Evolutionary conservation across 2,797 vertebrate species (phyloP).

Genomic region (Molossus alvarezi): DNA sequence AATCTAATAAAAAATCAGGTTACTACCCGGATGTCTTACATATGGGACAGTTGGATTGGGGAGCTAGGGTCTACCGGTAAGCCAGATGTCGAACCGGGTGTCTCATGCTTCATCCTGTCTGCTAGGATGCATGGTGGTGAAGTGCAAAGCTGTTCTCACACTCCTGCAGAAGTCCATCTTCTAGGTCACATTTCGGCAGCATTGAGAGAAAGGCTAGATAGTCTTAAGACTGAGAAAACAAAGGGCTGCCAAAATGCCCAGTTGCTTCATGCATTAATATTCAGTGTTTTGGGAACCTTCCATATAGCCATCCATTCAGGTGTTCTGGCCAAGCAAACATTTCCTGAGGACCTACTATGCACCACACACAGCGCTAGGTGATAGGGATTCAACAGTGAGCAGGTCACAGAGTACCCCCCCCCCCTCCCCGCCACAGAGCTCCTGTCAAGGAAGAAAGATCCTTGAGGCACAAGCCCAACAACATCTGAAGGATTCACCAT

Average conservation of each 20-base stretch:
- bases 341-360: not conserved
- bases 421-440: not conserved
- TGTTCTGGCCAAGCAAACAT: not conserved
- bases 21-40: not conserved
- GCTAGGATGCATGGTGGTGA: not conserved
- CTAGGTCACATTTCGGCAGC: not conserved
- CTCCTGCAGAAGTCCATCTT: not conserved
- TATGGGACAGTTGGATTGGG: not conserved
- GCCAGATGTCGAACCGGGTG: not conserved
- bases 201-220: not conserved
- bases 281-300: not conserved
- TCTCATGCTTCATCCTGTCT: not conserved
- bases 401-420: not conserved
- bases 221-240: not conserved
- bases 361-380: not conserved
- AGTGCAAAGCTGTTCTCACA: not conserved
- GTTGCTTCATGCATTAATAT: not conserved
- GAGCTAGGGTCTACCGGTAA: not conserved
- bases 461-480: not conserved
- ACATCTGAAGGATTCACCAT: not conserved
- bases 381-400: not conserved
- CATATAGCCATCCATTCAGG: not conserved
- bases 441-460: not conserved
- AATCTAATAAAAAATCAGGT: not conserved
- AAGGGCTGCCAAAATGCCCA: not conserved